Base-by-base conservation (phyloP, 1,140 invertebrate species). In the Diabrotica undecimpunctata region DNA sequence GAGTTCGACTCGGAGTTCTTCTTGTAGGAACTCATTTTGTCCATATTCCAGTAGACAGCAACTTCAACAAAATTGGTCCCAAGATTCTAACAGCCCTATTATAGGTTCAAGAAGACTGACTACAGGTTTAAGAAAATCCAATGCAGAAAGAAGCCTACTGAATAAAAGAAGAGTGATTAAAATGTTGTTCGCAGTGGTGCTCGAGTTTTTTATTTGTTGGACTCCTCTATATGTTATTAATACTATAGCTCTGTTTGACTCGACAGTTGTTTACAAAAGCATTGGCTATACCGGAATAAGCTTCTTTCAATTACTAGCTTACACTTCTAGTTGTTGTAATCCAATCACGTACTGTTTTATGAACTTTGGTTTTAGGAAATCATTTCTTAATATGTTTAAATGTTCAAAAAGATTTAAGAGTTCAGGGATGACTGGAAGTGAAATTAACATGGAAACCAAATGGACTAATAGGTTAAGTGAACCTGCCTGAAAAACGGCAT, bases 341-440 rank as follows among this genome's bases (percentile, higher is more conserved):
- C 89, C 89, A 5, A 88, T 91, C 66, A 90, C 89, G 0, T 90
- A 90, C 75, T 90, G 87, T 75, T 91, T 91, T 78, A 87, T 91
- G 87, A 90, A 89, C 76, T 81, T 80, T 12, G 85, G 84, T 64
- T 91, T 91, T 76, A 76, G 89, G 9, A 82, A 85, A 66, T 83
- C 83, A 7, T 89, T 89, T 70, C 69, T 84, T 7, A 79, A 83
- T 64, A 78, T 84, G 2, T 86, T 88, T 68, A 79, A 80, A 35
- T 86, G 85, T 68, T 69, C 74, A 25, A 76, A 72, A 61, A 61
- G 59, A 12, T 63, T 55, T 13, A 69, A 62, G 36, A 60, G 66
- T 12, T 58, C 54, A 4, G 13, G 13, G 8, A 38, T 54, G 13
- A 65, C 63, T 4, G 73, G 69, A n/a, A 77, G 75, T 64, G 77